Evolutionary conservation across 1,140 invertebrate species (phyloP).

Genomic region (Orius laevigatus): DNA sequence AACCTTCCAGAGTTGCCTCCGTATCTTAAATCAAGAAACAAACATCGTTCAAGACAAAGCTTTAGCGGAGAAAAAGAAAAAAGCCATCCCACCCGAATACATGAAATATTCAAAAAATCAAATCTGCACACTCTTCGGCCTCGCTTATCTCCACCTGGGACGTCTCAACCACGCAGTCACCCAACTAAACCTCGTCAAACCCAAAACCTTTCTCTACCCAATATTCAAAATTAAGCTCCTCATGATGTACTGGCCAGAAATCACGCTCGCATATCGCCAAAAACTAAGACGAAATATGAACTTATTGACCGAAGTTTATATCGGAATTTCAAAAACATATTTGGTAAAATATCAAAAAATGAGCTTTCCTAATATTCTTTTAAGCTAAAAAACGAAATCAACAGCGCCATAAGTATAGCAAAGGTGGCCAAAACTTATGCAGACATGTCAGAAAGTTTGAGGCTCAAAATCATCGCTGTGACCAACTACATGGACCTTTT

Average conservation of each 20-base stretch:
- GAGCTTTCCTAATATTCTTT: too few relatives aligned
- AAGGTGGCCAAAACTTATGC: not conserved
- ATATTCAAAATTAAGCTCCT: constrained; percentile 1
- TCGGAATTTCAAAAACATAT: not conserved
- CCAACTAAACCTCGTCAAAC: not conserved
- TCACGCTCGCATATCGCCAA: not conserved
- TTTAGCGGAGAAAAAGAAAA: constrained; percentile 4
- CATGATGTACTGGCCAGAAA: constrained; percentile 7
- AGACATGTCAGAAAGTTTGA: not conserved
- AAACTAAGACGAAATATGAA: constrained; percentile 4
- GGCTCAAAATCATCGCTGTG: not conserved
- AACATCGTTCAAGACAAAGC: constrained; percentile 7
- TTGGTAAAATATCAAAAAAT: not conserved
- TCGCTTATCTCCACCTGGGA: not conserved
- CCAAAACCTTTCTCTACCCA: not conserved
- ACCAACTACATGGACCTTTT: not conserved
- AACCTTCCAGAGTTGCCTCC: not conserved
- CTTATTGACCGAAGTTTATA: not conserved
- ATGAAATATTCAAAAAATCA: constrained; percentile 8
- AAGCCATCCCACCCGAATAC: constrained; percentile 1
- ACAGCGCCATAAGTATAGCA: constrained; percentile 1
- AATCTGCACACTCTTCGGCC: not conserved
- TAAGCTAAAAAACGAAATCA: not conserved
- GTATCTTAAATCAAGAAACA: constrained; percentile 3
- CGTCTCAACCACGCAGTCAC: not conserved